phyloP scores from a whole-genome alignment of 1,140 invertebrate genomes.

The Acyrthosiphon pisum region DNA sequence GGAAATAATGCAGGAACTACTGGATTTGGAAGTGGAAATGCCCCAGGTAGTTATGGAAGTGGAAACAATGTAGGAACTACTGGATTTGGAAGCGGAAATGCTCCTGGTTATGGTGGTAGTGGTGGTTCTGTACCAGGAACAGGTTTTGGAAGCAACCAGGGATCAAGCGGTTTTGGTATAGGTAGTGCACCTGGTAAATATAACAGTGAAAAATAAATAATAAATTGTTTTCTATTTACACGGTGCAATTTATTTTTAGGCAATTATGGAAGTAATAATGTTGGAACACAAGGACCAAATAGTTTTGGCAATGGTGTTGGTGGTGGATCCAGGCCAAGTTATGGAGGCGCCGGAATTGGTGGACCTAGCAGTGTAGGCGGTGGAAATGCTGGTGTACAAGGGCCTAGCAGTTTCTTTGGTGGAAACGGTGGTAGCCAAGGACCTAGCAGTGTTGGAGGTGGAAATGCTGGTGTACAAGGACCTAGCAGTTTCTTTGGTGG shows the following conservation, averaged over 20 bases:
- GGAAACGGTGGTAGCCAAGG: conserved; percentile 58
- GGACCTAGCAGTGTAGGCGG: conserved; percentile 61
- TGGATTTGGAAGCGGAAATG: conserved; percentile 7
- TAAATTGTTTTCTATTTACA: not conserved
- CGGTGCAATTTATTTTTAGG: conserved; percentile 28
- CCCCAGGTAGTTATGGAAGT: not conserved
- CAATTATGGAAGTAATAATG: conserved; percentile 4
- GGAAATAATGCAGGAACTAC: conserved; percentile 19
- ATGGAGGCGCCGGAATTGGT: conserved; percentile 67
- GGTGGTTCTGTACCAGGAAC: not conserved
- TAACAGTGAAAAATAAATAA: not conserved
- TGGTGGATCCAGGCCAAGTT: conserved; percentile 58
- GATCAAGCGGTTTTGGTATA: conserved; percentile 38
- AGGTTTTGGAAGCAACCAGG: conserved; percentile 30
- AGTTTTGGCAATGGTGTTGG: conserved; percentile 58
- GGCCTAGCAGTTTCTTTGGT: conserved; percentile 58
- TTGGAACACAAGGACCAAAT: conserved; percentile 58
- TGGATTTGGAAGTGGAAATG: conserved; percentile 32
- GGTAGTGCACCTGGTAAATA: conserved; percentile 40
- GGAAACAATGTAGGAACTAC: not conserved
- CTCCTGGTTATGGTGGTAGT: conserved; percentile 19
- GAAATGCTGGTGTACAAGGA: conserved; percentile 60
- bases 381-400: conserved; percentile 58
- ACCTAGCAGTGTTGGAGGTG: conserved; percentile 59
- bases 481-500: conserved; percentile 60